These are phyloP conservation scores for Podarcis siculus DNA, from an alignment of 2,797 vertebrate genomes.

Conservation along the genomic window DNA sequence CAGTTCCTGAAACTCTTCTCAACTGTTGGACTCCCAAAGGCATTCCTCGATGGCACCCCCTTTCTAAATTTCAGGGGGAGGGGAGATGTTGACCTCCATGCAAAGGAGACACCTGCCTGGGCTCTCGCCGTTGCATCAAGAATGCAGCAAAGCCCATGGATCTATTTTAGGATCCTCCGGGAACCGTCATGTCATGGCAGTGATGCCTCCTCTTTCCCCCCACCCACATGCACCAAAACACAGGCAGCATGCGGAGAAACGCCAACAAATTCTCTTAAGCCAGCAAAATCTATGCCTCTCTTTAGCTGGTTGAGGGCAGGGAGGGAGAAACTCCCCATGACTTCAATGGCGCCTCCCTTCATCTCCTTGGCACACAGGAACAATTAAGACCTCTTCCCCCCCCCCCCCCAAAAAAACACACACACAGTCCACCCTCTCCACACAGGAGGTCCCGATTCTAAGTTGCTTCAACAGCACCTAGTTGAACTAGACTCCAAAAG, in stretches of 20 bases:
- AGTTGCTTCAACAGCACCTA: not conserved
- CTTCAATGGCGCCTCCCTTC: too few species aligned
- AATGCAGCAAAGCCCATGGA: not conserved
- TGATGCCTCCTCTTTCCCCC: not conserved
- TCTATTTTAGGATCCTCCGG: slow-evolving; percentile 1
- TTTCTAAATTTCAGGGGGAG: too few species aligned
- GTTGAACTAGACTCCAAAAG: not conserved
- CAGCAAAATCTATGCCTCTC: not conserved
- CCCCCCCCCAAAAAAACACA: too few species aligned
- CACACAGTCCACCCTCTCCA: not conserved
- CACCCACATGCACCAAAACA: not conserved
- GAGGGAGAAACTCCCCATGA: not conserved
- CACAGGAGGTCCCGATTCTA: not conserved
- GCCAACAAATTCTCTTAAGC: not conserved
- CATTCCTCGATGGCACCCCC: too few species aligned
- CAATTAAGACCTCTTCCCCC: rapidly evolving
- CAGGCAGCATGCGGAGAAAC: rapidly evolving
- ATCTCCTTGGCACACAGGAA: too few species aligned
- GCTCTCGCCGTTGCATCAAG: not conserved
- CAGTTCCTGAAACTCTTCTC: not conserved
- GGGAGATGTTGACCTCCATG: not conserved
- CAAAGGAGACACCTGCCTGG: slow-evolving; percentile 24
- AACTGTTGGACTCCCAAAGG: not conserved
- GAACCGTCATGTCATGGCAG: rapidly evolving
- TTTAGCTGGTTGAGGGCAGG: not conserved